Conservation (phyloP, 2,113 vertebrate genomes). For the Acrocephalus kingi region DNA sequence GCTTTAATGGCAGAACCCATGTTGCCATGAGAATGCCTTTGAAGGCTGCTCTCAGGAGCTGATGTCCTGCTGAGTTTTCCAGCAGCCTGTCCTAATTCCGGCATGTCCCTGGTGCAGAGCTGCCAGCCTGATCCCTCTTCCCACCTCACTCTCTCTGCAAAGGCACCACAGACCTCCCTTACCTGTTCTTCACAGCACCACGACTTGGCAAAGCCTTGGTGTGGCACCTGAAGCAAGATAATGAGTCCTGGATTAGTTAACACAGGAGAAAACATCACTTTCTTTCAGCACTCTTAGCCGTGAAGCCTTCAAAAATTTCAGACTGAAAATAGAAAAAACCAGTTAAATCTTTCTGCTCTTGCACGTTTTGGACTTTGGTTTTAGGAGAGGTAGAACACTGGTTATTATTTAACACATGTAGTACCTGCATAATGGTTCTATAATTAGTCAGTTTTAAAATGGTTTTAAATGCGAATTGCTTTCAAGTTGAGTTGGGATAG, state of each 20-base stretch:
- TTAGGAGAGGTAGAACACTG: not conserved
- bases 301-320: not conserved
- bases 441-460: not conserved
- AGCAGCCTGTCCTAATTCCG: not conserved
- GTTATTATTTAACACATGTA: not conserved
- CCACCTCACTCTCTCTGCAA: not conserved
- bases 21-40: conserved; percentile 42
- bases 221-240: not conserved
- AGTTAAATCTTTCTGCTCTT: not conserved
- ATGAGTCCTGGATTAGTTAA: not conserved
- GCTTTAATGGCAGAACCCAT: not conserved
- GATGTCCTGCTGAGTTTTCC: not conserved
- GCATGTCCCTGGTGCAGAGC: not conserved
- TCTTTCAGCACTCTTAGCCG: not conserved
- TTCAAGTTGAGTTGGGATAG: not conserved
- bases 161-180: not conserved
- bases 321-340: not conserved
- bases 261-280: not conserved
- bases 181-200: not conserved
- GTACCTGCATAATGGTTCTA: not conserved
- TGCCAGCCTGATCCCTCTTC: not conserved
- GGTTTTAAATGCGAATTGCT: not conserved
- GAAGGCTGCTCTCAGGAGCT: not conserved
- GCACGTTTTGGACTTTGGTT: not conserved
- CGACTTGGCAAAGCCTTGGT: not conserved